Percentiles rank a stretch among this genome's conserved stretches.
Evolutionary conservation across 2,113 vertebrate species (phyloP).

Genomic region (Neomonachus schauinslandi): DNA sequence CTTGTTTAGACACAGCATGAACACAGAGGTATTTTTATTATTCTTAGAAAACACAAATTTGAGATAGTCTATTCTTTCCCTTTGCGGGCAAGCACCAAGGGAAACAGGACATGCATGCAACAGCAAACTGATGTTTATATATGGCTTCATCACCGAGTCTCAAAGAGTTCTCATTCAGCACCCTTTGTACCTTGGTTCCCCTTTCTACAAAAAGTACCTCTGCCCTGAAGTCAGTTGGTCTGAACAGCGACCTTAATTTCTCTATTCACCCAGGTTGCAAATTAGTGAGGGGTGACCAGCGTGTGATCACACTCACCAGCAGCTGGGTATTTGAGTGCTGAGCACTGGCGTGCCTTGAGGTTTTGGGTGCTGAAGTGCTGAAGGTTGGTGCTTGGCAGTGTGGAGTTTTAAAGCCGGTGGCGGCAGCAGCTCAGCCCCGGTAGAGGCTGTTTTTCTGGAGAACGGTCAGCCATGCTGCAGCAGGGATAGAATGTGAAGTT

Average conservation of each 20-base stretch:
- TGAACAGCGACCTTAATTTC: not conserved
- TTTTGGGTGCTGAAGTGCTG: not conserved
- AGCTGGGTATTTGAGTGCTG: too few relatives aligned
- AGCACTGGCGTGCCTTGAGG: not conserved
- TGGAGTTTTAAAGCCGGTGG: conserved; percentile 87
- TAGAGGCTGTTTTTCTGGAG: not conserved
- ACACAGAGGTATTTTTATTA: conserved; percentile 14
- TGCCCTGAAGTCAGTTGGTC: not conserved
- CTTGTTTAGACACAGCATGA: conserved; percentile 35
- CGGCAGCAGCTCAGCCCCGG: conserved; percentile 87
- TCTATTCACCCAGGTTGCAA: not conserved
- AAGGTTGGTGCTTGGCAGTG: not conserved
- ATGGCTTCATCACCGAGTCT: not conserved
- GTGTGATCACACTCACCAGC: not conserved
- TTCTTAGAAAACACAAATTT: conserved; percentile 42
- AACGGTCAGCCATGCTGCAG: not conserved
- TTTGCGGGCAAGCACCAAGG: not conserved
- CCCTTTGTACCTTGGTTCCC: not conserved
- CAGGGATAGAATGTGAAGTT: not conserved
- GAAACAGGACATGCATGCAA: not conserved
- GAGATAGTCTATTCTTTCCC: not conserved
- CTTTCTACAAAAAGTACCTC: not conserved
- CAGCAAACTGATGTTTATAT: not conserved
- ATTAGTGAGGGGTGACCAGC: not conserved
- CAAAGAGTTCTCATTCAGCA: not conserved